Conservation (phyloP, 2,797 vertebrate genomes). For the Argentina silus region DNA sequence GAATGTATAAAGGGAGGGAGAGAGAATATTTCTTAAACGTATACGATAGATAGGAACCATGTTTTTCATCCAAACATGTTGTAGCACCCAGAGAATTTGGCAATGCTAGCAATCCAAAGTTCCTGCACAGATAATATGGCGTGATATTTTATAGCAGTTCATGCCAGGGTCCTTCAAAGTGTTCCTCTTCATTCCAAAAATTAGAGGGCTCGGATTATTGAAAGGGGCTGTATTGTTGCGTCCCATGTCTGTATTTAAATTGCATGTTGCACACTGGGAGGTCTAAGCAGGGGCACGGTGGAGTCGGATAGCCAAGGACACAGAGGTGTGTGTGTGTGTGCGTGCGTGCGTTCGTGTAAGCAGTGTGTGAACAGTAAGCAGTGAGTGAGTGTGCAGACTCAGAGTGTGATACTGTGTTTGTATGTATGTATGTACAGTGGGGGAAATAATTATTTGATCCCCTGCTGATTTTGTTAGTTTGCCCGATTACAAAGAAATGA, state of each 20-base stretch:
- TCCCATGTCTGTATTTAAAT: no score
- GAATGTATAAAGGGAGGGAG: neutral
- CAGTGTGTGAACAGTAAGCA: conserved; percentile 6
- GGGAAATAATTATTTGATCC: no score
- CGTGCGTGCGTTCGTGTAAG: no score
- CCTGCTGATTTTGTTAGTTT: no score
- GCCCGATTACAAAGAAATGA: no score
- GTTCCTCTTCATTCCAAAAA: no score
- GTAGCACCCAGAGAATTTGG: neutral
- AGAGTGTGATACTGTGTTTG: no score
- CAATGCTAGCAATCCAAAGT: no score
- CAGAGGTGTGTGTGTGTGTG: conserved; percentile 12
- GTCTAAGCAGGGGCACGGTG: conserved; percentile 21
- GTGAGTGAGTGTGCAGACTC: conserved; percentile 25
- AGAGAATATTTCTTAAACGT: conserved; percentile 57
- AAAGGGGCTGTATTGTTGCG: no score
- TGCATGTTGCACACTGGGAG: conserved; percentile 1
- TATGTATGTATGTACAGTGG: no score
- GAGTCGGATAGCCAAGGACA: conserved; percentile 22
- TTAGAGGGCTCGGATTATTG: no score
- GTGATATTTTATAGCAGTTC: neutral
- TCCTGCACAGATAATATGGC: no score
- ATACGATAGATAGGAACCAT: conserved; percentile 56
- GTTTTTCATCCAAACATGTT: conserved; percentile 9
- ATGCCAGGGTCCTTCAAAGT: neutral